Evolutionary conservation across 2,888 invertebrate genomes (phyloP).

Genomic region (Abrostola triplasia): DNA sequence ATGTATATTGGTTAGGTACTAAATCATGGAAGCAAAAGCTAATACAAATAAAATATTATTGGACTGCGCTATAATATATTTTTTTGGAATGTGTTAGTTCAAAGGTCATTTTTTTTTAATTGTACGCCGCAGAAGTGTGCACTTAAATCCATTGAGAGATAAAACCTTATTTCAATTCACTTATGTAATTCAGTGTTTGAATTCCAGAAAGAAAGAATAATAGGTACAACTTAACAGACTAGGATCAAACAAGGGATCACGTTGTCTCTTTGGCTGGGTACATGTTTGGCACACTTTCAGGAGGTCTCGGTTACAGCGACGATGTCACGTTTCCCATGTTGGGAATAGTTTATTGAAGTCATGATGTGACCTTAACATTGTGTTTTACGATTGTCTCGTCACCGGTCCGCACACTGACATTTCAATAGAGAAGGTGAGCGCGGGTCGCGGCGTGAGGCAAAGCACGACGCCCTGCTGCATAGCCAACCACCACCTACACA

Average conservation of each 20-base stretch:
- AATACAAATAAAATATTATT: no score
- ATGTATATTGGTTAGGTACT: no score
- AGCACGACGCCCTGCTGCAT: constrained; percentile 76
- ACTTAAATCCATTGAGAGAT: constrained; percentile 11
- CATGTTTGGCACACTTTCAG: constrained; percentile 84
- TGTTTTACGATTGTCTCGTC: constrained; percentile 88
- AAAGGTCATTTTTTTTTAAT: no score
- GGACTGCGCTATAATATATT: no score
- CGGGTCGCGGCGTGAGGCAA: constrained; percentile 82
- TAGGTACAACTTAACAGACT: constrained; percentile 47
- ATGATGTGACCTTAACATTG: constrained; percentile 88
- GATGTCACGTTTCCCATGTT: constrained; percentile 86
- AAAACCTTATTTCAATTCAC: constrained; percentile 18
- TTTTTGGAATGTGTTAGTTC: no score
- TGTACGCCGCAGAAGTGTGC: not conserved
- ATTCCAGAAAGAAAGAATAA: constrained; percentile 46
- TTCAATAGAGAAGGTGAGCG: constrained; percentile 87
- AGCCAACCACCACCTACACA: constrained; percentile 66
- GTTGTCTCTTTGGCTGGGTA: constrained; percentile 70
- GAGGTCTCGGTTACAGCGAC: constrained; percentile 78
- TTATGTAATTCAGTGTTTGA: constrained; percentile 32
- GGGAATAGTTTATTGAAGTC: constrained; percentile 87
- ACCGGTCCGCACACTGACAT: constrained; percentile 85
- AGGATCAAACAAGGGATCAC: constrained; percentile 66
- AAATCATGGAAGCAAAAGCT: no score